Percentiles rank a stretch among this genome's conserved stretches.
Evolutionary conservation across 1,140 invertebrate genomes (phyloP).

Genomic region (Zaprionus africanus): DNA sequence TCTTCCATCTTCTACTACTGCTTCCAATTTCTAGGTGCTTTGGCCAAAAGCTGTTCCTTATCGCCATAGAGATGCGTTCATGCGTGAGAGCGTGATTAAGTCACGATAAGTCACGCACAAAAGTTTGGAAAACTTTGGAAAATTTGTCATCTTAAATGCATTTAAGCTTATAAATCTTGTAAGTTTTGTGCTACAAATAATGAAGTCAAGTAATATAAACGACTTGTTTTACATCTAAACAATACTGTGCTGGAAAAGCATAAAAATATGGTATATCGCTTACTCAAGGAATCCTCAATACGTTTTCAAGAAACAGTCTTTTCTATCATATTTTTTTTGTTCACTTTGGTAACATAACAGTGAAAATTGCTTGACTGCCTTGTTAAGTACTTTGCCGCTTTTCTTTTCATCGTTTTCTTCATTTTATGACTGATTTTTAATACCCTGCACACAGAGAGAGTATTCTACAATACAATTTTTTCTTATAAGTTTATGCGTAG

Average conservation of each 20-base stretch:
- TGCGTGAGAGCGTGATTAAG: constrained; percentile 12
- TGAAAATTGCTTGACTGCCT: constrained; percentile 54
- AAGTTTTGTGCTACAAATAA: constrained; percentile 54
- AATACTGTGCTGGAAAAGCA: constrained; percentile 10
- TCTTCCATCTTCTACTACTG: neutral
- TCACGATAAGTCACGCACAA: constrained; percentile 7
- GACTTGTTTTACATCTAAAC: neutral
- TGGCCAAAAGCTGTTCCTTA: constrained; percentile 47
- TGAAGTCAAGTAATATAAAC: neutral
- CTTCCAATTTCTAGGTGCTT: constrained; percentile 7
- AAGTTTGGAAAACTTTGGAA: neutral
- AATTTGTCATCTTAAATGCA: constrained; percentile 54
- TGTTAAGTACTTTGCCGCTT: constrained; percentile 11
- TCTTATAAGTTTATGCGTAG: constrained; percentile 39
- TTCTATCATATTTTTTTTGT: constrained; percentile 49
- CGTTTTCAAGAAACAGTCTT: constrained; percentile 68
- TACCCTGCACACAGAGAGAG: constrained; percentile 6
- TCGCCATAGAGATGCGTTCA: constrained; percentile 11
- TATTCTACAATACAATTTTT: constrained; percentile 10
- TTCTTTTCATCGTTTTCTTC: constrained; percentile 9
- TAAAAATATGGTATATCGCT: neutral
- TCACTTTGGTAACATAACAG: constrained; percentile 64
- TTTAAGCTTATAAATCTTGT: constrained; percentile 45
- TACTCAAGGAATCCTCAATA: constrained; percentile 25
- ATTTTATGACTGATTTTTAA: constrained; percentile 19